Percentiles rank a stretch among this genome's conserved stretches.
These are phyloP conservation scores for Lasioglossum marginatum DNA, from an alignment of 2,888 invertebrate genomes.

Conservation along the genomic window DNA sequence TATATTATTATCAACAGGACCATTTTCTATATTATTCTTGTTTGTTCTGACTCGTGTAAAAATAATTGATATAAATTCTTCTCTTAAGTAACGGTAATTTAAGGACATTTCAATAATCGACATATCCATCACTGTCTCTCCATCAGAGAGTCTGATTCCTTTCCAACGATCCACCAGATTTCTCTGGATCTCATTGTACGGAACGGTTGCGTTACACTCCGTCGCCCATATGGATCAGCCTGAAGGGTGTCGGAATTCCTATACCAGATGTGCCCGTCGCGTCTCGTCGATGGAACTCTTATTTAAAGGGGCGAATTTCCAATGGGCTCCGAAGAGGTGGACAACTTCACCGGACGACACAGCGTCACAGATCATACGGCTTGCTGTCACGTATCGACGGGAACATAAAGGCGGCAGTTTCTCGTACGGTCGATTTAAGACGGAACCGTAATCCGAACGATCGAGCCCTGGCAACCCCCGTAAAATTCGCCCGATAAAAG, in stretches of 20 bases:
- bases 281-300: not conserved
- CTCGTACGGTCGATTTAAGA: conserved; percentile 47
- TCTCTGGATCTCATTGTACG: not conserved
- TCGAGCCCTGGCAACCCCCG: conserved; percentile 9
- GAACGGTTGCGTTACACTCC: not conserved
- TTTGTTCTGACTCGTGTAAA: no score
- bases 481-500: conserved; percentile 52
- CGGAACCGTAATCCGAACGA: conserved; percentile 43
- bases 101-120: no score
- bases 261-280: not conserved
- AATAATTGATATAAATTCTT: no score
- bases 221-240: not conserved
- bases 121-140: no score
- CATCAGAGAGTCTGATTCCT: no score
- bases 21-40: no score
- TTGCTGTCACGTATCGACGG: conserved; percentile 33
- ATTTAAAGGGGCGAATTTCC: conserved; percentile 2
- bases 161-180: not conserved
- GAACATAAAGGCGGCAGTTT: conserved; percentile 32
- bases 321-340: not conserved
- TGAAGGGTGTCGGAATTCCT: not conserved
- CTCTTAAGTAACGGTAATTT: no score
- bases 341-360: not conserved
- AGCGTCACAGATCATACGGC: conserved; percentile 15
- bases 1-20: no score